These are phyloP conservation scores for Drosophila leontia DNA, from an alignment of 1,140 invertebrate species.

Conservation along the genomic window DNA sequence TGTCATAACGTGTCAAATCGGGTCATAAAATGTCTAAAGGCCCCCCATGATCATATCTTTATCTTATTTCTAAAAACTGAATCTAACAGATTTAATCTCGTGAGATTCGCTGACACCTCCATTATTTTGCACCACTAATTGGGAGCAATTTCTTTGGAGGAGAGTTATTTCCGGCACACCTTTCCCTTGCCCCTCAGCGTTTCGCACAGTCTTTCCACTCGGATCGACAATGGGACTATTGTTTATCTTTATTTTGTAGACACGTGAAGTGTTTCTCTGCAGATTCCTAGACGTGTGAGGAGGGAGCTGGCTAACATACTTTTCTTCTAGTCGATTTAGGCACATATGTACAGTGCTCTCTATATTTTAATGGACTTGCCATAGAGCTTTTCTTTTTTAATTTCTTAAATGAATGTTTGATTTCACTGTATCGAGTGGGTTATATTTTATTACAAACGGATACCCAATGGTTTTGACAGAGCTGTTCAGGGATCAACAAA, in stretches of 20 bases:
- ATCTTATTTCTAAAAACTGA: not conserved
- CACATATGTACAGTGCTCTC: not conserved
- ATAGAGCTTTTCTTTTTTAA: not conserved
- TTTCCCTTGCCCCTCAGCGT: too few species aligned
- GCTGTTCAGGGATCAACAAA: constrained; percentile 2
- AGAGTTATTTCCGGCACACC: not conserved
- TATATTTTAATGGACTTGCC: too few species aligned
- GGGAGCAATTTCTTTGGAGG: not conserved
- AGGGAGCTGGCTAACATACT: not conserved
- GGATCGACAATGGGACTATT: constrained; percentile 6
- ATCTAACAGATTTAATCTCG: not conserved
- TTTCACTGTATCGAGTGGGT: not conserved
- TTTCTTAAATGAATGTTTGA: not conserved
- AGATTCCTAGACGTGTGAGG: constrained; percentile 3
- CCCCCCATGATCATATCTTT: too few species aligned
- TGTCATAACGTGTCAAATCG: too few species aligned
- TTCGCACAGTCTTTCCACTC: not conserved
- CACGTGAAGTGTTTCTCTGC: constrained; percentile 31
- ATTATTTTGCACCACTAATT: not conserved
- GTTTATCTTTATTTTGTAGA: constrained; percentile 40
- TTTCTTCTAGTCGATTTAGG: not conserved
- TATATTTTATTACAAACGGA: not conserved
- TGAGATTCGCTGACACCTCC: not conserved
- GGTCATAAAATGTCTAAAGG: too few species aligned
- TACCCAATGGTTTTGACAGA: not conserved